Base-by-base conservation (phyloP, 2,888 invertebrate genomes). In the Argyresthia albistria region DNA sequence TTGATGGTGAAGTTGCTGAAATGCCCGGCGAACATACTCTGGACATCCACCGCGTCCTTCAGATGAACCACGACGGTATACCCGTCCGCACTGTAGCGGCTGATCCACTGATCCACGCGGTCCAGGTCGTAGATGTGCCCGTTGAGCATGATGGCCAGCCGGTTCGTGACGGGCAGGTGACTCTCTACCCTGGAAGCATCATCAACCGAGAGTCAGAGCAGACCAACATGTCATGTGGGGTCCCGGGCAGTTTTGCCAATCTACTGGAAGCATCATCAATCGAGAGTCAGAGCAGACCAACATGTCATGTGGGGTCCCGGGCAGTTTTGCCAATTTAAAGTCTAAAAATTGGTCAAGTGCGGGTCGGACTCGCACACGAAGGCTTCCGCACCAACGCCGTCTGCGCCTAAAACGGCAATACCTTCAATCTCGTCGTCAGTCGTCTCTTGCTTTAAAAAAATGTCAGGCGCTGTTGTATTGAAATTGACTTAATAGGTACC, bases 51-150 rank as follows among this genome's bases (percentile, higher is more conserved):
- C 36, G 79, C 76, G 53, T 79, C 70, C 57, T 82, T 82, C 9
- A 84, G 64, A 51, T 84, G 79, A 10, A 83, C 65, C 15, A 80
- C 84, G 1, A 79, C 80, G 0, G 82, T 83, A 60, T 68, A 80
- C 0, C 84, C 84, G 42, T 59, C 62, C 14, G 58, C 57, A 59
- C 77, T 73, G 65, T 82, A 74, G 1, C 80, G 67, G 6, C 60
- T 68, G 12, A 80, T 67, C 45, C 82, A 57, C 0, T 61, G 60
- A 55, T 81, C 81, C 12, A 82, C 61, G 0, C 66, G 59, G 57
- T 77, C 84, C 9, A 82, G 61, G 60, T 83, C 84, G 60, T 65
- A 75, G 25, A 83, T 69, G 11, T 56, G 43, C 0, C 84, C 84
- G 55, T 80, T 74, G 9, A 75, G 54, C 10, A 84, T 49, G 51